Evolutionary conservation across 2,113 vertebrate species (phyloP), one percentile per base, ranked within the genome.

Genomic region (Oriolus oriolus): DNA sequence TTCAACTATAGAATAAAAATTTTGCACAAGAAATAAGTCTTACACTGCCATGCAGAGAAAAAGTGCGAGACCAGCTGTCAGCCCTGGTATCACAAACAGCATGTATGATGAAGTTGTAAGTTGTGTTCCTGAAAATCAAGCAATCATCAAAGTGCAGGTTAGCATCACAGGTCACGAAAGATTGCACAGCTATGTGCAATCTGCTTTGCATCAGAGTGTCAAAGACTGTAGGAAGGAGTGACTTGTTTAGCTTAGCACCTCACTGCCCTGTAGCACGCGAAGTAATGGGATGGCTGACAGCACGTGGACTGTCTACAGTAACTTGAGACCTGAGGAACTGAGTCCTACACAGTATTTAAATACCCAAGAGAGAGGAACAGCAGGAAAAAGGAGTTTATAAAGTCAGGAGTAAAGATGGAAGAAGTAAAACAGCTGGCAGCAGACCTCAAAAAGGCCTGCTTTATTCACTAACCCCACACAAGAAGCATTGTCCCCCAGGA

Each of bases 111-210:
- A 59, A 50, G 54, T 8, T 8, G 6, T 5, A 54, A 42, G 6
- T 28, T 65, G 60, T 52, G 41, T 4, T 87, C 89, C 96, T 97
- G 93, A 66, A 97, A 95, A 39, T 28, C 21, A 96, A 94, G 20
- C 19, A 73, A 26, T 63, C 33, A 78, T 28, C 33, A 81, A 53
- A 63, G 1, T 30, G 13, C 31, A 73, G 19, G 61, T 86, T 74
- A 84, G 10, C 54, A 63, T 66, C 42, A 39, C 59, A 44, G 39
- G 69, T 66, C 22, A 53, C 1, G 2, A 76, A 60, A 35, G 28
- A 56, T 6, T 28, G 5, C 49, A 19, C 27, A 71, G 16, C 21
- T 39, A 0, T 33, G 8, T 52, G 27, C 30, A 42, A 31, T 26
- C 27, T 87, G 33, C 39, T 37, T 33, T 84, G 47, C 21, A 19